Evolutionary conservation across 1,140 invertebrate species (phyloP).

Genomic region (Drosophila athabasca): DNA sequence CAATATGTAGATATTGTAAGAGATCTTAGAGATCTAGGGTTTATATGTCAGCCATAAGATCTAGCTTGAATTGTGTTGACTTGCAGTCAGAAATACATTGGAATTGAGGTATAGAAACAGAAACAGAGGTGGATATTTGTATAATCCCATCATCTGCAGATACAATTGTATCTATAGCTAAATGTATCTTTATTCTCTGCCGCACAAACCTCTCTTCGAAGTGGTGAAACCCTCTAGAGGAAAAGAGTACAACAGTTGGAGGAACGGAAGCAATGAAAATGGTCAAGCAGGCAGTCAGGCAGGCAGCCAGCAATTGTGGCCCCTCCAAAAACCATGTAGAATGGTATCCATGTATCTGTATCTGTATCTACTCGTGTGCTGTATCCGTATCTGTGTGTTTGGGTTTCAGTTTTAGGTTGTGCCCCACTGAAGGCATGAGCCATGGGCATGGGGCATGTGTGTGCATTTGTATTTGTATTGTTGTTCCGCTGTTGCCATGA

Average conservation of each 20-base stretch:
- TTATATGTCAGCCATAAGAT: no score
- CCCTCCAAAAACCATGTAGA: constrained; percentile 10
- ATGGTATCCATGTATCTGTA: background rate
- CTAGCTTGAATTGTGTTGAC: no score
- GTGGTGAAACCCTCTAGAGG: background rate
- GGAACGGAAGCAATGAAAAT: constrained; percentile 70
- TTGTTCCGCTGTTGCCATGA: constrained; percentile 56
- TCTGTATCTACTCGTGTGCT: constrained; percentile 14
- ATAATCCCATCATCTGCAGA: no score
- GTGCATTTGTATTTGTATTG: constrained; percentile 27
- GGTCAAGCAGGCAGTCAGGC: constrained; percentile 21
- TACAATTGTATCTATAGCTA: no score
- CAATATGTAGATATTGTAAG: no score
- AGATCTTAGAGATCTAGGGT: no score
- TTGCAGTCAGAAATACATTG: no score
- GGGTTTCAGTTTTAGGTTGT: constrained; percentile 27
- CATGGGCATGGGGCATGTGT: background rate
- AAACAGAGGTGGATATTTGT: no score
- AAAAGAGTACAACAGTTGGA: constrained; percentile 22
- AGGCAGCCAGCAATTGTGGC: constrained; percentile 52
- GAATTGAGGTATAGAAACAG: no score
- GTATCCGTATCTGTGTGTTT: constrained; percentile 17
- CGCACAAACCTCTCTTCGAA: background rate
- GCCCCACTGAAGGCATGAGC: constrained; percentile 15
- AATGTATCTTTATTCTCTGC: no score